Base-by-base conservation (phyloP, 2,888 invertebrate species). In the Acanthosepion esculentum region DNA sequence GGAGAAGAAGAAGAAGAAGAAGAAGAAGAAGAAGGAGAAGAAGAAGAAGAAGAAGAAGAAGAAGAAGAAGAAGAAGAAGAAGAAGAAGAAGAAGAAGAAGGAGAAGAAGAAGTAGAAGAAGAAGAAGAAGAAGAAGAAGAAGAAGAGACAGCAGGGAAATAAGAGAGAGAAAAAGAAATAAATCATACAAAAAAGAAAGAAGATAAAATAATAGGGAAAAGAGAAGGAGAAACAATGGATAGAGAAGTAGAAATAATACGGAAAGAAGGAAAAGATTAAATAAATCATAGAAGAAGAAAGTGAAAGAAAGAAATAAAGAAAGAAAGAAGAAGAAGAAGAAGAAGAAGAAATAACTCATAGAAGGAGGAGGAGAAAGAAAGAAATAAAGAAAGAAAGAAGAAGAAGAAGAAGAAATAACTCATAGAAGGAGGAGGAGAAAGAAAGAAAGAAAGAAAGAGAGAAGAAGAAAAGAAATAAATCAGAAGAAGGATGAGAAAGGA, bases 311-410 rank as follows among this genome's bases (percentile, higher is more conserved):
- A n/a, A n/a, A n/a, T n/a, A n/a, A n/a, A n/a, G n/a, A n/a, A n/a
- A n/a, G n/a, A n/a, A n/a, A n/a, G n/a, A n/a, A n/a, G n/a, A n/a
- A n/a, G n/a, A n/a, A n/a, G n/a, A 50, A 23, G 29, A 50, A 33
- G 91, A 29, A 78, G 50, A 94, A 2, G n/a, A 59, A 94, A 50
- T 48, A 78, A 94, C 0, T 91, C 48, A 78, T 20, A 91, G 50
- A 94, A 64, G 59, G 91, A 48, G 20, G 91, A 91, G 48, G 48
- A 94, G 29, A 15, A 64, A 94, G 48, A 94, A 91, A 94, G 50
- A 91, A 3, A 94, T 78, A 94, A 48, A 91, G 91, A 29, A 29
- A 59, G 18, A 5, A 20, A 29, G 41, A n/a, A n/a, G 2, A 15
- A 94, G 94, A 94, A 48, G 20, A 48, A 64, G 10, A 55, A 26